These are phyloP conservation scores for Menura novaehollandiae DNA, from an alignment of 2,113 vertebrate species.

Conservation along the genomic window DNA sequence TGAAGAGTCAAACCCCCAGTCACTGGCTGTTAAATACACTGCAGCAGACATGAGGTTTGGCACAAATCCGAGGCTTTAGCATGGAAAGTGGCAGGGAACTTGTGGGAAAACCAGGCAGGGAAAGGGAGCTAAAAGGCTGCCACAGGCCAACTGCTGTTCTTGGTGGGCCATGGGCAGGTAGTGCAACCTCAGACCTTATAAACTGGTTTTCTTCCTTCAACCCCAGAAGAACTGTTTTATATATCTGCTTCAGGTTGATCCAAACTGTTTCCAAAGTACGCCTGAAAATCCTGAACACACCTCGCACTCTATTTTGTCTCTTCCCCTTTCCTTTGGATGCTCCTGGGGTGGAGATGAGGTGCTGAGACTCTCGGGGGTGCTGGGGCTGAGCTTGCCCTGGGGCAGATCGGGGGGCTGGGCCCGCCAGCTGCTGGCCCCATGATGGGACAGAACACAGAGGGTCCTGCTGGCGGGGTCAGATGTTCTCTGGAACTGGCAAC, in stretches of 20 bases:
- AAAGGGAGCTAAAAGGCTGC: background rate
- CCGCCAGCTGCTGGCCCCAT: rapidly evolving
- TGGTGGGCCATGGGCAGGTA: background rate
- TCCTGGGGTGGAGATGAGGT: background rate
- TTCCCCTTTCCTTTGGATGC: background rate
- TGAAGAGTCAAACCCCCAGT: background rate
- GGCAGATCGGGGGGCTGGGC: too few relatives aligned
- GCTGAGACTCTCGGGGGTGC: background rate
- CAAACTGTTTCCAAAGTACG: background rate
- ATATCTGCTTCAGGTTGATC: background rate
- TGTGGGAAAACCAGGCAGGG: background rate
- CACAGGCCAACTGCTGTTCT: background rate
- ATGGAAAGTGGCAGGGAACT: background rate
- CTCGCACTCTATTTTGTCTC: background rate
- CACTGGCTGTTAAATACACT: background rate
- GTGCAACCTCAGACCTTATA: background rate
- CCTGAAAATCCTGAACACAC: background rate
- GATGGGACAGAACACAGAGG: background rate
- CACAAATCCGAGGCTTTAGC: background rate
- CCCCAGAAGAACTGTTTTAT: background rate
- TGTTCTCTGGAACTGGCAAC: background rate
- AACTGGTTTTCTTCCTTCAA: background rate
- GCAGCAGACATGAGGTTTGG: conserved; percentile 18
- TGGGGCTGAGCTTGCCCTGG: background rate
- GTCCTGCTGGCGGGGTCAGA: background rate